These are phyloP conservation scores for Microlaimidae sp. DNA, from an alignment of 2,888 invertebrate species.

Conservation along the genomic window DNA sequence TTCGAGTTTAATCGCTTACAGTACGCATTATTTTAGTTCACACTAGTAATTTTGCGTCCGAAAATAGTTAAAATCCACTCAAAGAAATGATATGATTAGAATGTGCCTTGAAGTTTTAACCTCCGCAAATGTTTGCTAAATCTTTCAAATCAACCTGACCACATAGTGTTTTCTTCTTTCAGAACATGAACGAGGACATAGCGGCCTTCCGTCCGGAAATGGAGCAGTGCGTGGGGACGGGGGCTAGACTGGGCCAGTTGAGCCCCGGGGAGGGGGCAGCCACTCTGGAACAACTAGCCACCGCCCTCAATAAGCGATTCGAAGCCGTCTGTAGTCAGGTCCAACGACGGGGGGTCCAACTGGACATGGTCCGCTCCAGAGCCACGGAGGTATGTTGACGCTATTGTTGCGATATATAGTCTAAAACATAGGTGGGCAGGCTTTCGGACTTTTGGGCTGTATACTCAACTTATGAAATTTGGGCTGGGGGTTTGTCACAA, in stretches of 20 bases:
- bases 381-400: slow-evolving; percentile 11
- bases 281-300: slow-evolving; percentile 75
- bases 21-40: too few relatives aligned
- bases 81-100: too few relatives aligned
- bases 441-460: too few relatives aligned
- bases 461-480: too few relatives aligned
- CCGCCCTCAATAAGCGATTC: slow-evolving; percentile 76
- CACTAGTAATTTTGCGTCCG: too few relatives aligned
- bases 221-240: slow-evolving; percentile 69
- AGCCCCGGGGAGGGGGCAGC: slow-evolving; percentile 49
- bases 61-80: too few relatives aligned
- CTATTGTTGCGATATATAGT: neutral
- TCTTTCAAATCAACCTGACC: too few relatives aligned
- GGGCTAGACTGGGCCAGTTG: slow-evolving; percentile 60
- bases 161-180: too few relatives aligned
- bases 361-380: slow-evolving; percentile 53
- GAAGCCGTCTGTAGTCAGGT: slow-evolving; percentile 92
- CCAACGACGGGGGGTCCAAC: slow-evolving; percentile 74
- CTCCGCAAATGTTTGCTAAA: too few relatives aligned
- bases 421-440: neutral
- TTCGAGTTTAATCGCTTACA: too few relatives aligned
- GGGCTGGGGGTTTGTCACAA: too few relatives aligned
- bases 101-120: too few relatives aligned
- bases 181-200: slow-evolving; percentile 60
- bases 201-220: slow-evolving; percentile 64